Base-by-base conservation (phyloP, 2,888 invertebrate genomes). In the Harpalus rubripes region DNA sequence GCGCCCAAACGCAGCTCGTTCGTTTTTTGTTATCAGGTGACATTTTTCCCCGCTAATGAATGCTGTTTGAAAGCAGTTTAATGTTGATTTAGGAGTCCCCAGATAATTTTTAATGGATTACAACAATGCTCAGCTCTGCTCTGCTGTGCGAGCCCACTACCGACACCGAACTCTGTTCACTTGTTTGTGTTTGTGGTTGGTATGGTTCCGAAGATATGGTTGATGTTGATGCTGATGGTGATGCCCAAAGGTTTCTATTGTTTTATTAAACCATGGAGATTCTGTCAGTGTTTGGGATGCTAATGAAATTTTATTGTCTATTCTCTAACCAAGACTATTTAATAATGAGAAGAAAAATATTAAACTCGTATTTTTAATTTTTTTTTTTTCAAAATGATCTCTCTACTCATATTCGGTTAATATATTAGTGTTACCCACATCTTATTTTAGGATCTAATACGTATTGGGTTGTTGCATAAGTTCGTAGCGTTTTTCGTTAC, bases 41-140 rank as follows among this genome's bases (percentile, higher is more conserved):
- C 85, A 85, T 85, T 85, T 80, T 85, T 79, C 80, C 80, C 85
- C 12, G 85, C 80, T 85, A 85, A 85, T 85, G 85, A 85, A 85
- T 85, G 85, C 59, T 85, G 85, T 85, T 85, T 85, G 85, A 85
- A 85, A 85, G 85, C 85, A 76, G 80, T 85, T 85, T 85, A 85
- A 85, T 85, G 85, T 85, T 85, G 85, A 85, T 85, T 80, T 85
- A 85, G 85, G 85, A 76, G 72, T 80, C 85, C 80, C 80, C 72
- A 85, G 85, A 85, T 85, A 85, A 85, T 85, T 85, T 85, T 85
- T 85, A 85, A 85, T 85, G 85, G 85, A 85, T 85, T 80, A 85
- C 85, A 85, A 80, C 84, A 84, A 84, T 84, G 84, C 78, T 32
- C 83, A 18, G 72, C 72, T 74, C 74, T 59, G 74, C 61, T 59